Conservation (phyloP, 2,888 invertebrate species). For the Adela reaumurella region DNA sequence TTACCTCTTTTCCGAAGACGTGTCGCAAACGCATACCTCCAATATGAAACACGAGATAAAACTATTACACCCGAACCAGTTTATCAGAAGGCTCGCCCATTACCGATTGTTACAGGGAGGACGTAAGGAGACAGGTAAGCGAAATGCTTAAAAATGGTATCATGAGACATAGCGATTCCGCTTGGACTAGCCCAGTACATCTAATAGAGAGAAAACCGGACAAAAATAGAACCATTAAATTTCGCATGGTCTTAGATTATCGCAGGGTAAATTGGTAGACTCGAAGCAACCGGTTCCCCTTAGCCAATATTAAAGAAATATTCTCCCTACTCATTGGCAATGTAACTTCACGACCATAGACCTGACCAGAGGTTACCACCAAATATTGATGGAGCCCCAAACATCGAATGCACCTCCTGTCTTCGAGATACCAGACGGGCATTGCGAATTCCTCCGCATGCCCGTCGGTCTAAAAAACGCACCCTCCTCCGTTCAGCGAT, state of each 20-base stretch:
- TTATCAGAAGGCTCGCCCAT: neutral
- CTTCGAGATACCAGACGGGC: neutral
- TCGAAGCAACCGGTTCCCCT: neutral
- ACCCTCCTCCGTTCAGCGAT: neutral
- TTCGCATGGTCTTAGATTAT: slow-evolving; percentile 6
- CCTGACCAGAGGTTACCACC: neutral
- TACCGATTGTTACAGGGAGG: neutral
- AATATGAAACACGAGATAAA: too few relatives aligned
- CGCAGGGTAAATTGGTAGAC: neutral
- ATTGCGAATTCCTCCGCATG: neutral
- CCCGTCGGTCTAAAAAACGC: neutral
- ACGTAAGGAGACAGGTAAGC: slow-evolving; percentile 2
- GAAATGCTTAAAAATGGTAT: slow-evolving; percentile 9
- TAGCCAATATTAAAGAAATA: neutral
- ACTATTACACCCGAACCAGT: neutral
- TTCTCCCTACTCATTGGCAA: neutral
- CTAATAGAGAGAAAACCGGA: slow-evolving; percentile 9
- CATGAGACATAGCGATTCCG: slow-evolving; percentile 6
- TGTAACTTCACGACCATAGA: neutral
- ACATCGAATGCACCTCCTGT: neutral
- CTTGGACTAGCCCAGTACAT: slow-evolving; percentile 9
- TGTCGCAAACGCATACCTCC: too few relatives aligned
- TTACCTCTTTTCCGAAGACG: too few relatives aligned
- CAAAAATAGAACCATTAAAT: slow-evolving; percentile 6
- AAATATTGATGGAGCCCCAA: neutral